Evolutionary conservation across 2,888 invertebrate genomes (phyloP).

Genomic region (Drosophila neotestacea): DNA sequence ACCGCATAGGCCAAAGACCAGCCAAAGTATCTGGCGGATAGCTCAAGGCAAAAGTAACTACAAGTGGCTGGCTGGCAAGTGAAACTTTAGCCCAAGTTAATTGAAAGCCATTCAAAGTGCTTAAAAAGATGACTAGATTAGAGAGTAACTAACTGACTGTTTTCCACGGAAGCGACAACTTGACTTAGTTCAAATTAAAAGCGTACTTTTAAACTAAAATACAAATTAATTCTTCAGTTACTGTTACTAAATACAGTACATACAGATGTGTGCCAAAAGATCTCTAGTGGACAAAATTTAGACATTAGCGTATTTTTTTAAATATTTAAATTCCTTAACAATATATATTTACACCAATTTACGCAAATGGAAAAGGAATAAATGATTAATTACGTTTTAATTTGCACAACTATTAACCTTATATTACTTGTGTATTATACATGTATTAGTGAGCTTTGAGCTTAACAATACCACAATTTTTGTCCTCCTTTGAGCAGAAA

Average conservation of each 20-base stretch:
- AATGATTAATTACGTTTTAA: too few relatives aligned
- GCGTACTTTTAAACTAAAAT: not conserved
- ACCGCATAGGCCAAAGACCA: constrained; percentile 45
- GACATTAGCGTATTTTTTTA: too few relatives aligned
- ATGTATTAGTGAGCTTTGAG: not conserved
- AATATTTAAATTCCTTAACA: too few relatives aligned
- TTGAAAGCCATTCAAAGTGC: constrained; percentile 48
- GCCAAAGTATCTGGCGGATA: constrained; percentile 31
- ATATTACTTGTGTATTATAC: too few relatives aligned
- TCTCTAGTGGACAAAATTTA: too few relatives aligned
- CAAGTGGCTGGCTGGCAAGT: constrained; percentile 27
- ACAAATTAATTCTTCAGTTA: not conserved
- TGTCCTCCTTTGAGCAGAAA: too few relatives aligned
- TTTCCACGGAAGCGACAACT: constrained; percentile 5
- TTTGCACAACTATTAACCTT: too few relatives aligned
- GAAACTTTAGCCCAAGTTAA: constrained; percentile 50
- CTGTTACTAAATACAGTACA: not conserved
- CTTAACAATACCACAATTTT: not conserved
- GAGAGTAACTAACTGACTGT: constrained; percentile 3
- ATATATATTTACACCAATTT: too few relatives aligned
- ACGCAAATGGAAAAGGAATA: too few relatives aligned
- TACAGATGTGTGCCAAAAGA: not conserved
- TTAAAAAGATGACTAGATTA: constrained; percentile 31
- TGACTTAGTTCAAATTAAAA: not conserved
- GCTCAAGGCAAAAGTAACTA: constrained; percentile 43